phyloP scores from a whole-genome alignment of 2,888 invertebrate genomes.

The Eristalis intricaria region DNA sequence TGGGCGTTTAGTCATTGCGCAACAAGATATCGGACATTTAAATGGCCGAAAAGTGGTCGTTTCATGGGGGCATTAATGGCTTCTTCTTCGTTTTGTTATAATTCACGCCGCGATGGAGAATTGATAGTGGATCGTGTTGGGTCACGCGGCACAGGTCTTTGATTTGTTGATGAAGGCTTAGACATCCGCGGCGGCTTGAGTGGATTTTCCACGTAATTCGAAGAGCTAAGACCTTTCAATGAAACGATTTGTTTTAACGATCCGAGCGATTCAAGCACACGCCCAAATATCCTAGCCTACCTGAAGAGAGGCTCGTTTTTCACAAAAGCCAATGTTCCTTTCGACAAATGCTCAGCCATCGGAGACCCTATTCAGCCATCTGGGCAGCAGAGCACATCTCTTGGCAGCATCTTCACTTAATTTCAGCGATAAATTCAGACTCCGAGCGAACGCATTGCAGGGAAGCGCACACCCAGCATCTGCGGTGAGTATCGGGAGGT shows the following conservation, averaged over 20 bases:
- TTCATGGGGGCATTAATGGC: neutral
- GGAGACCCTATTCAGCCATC: neutral
- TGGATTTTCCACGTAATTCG: neutral
- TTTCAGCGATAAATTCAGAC: neutral
- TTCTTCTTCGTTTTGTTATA: neutral
- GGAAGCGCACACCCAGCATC: neutral
- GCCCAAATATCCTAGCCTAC: too few species aligned
- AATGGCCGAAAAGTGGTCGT: neutral
- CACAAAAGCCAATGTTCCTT: too few species aligned
- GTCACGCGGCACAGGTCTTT: neutral
- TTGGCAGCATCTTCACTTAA: neutral
- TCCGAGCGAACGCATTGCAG: neutral
- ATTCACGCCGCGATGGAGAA: neutral
- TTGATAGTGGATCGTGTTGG: neutral
- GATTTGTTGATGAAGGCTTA: neutral
- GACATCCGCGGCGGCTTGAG: neutral
- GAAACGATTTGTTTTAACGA: neutral
- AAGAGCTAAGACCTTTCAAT: neutral
- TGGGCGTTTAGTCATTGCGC: conserved; percentile 41
- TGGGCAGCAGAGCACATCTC: neutral
- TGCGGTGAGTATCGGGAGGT: neutral
- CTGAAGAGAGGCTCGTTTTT: too few species aligned
- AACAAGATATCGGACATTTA: conserved; percentile 20
- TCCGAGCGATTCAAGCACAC: too few species aligned
- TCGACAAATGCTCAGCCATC: too few species aligned